Conservation (phyloP, 2,797 vertebrate genomes). For the Knipowitschia caucasica region DNA sequence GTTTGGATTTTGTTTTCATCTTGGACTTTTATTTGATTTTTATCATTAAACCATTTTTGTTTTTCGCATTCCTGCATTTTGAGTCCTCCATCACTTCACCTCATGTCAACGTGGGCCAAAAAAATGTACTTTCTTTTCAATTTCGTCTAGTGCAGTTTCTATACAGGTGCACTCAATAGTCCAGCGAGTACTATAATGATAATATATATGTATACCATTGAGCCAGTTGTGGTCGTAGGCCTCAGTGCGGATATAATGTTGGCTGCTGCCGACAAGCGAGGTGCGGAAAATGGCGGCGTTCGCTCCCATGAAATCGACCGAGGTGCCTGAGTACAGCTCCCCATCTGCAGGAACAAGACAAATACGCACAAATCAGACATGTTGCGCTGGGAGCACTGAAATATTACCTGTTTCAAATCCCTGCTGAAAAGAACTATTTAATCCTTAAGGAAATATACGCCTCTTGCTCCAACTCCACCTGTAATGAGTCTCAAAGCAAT, state of each 20-base stretch:
- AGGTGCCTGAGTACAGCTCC: conserved; percentile 82
- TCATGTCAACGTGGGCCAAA: no score
- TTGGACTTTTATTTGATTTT: no score
- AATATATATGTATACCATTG: conserved; percentile 79
- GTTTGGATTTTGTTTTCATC: no score
- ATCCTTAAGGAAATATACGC: neutral
- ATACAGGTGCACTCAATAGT: no score
- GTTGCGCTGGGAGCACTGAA: neutral
- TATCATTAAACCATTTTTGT: no score
- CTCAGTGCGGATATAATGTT: conserved; percentile 83
- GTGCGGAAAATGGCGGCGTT: conserved; percentile 82
- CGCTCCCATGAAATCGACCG: conserved; percentile 86
- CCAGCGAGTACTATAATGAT: no score
- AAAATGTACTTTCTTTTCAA: no score
- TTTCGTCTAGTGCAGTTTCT: no score
- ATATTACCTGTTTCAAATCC: neutral
- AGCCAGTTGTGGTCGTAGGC: conserved; percentile 86
- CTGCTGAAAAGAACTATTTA: neutral
- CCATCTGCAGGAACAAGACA: conserved; percentile 61
- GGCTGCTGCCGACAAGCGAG: conserved; percentile 60
- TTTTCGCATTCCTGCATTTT: no score
- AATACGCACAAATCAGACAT: neutral
- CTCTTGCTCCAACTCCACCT: neutral
- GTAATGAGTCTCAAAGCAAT: neutral
- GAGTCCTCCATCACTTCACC: no score